Conservation (phyloP, 2,888 invertebrate species). For the Anoncus sp. region DNA sequence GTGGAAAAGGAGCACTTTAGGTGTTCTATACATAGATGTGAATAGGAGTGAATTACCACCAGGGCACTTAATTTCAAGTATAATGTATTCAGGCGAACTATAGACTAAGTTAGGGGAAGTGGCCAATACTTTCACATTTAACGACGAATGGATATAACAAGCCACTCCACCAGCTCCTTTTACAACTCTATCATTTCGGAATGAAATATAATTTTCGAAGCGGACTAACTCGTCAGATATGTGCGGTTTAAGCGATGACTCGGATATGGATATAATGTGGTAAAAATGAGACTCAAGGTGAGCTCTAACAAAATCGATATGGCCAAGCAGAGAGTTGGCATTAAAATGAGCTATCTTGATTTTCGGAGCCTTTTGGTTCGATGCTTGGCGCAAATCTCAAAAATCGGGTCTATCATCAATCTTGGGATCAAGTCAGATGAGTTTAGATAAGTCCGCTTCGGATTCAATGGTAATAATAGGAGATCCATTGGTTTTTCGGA, state of each 20-base stretch:
- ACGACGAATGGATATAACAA: neutral
- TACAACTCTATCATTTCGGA: neutral
- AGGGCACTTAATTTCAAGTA: neutral
- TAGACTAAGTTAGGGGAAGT: neutral
- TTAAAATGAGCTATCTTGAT: neutral
- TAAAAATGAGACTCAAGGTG: neutral
- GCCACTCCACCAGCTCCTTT: neutral
- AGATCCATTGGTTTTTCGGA: no score
- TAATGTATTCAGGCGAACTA: neutral
- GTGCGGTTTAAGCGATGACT: conserved; percentile 9
- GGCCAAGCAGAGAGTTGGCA: neutral
- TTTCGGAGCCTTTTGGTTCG: no score
- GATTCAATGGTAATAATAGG: no score
- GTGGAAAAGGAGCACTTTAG: no score
- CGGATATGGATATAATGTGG: conserved; percentile 14
- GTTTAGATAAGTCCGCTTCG: no score
- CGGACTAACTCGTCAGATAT: neutral
- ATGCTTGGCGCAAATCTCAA: no score
- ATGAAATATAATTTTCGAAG: neutral
- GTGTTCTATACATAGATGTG: no score
- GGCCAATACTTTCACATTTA: neutral
- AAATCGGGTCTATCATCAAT: no score
- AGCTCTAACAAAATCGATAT: neutral
- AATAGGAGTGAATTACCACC: no score
- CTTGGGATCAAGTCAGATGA: no score